These are phyloP conservation scores for Parnassius apollo DNA, from an alignment of 2,888 invertebrate species.

Conservation along the genomic window DNA sequence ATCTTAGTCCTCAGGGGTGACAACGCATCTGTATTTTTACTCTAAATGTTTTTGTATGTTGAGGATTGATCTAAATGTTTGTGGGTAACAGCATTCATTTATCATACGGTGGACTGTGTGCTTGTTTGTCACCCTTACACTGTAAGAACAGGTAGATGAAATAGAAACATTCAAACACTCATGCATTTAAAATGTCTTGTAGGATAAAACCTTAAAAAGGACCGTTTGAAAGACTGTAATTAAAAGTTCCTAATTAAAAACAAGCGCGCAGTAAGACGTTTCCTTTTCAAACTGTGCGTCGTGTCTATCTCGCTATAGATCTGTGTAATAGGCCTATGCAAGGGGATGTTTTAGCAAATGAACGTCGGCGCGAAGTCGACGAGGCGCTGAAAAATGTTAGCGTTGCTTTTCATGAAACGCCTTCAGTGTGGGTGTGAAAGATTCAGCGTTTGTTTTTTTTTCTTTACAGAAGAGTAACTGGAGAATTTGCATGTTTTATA, in stretches of 20 bases:
- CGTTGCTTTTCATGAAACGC: conserved; percentile 22
- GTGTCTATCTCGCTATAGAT: conserved; percentile 40
- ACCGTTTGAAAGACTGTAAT: conserved; percentile 12
- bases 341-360: conserved; percentile 73
- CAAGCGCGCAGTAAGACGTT: not conserved
- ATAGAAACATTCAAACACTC: not conserved
- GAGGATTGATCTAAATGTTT: too few relatives aligned
- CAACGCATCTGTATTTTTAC: too few relatives aligned
- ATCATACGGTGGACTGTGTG: too few relatives aligned
- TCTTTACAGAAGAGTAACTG: conserved; percentile 9
- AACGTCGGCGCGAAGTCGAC: conserved; percentile 55
- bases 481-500: conserved; percentile 18
- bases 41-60: too few relatives aligned
- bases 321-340: conserved; percentile 42
- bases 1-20: too few relatives aligned
- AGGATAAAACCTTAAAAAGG: not conserved
- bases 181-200: not conserved
- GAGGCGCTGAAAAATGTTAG: conserved; percentile 39
- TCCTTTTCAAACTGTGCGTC: conserved; percentile 21
- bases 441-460: conserved; percentile 13
- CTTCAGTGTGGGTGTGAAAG: conserved; percentile 18
- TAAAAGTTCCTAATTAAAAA: conserved; percentile 7
- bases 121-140: too few relatives aligned
- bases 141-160: not conserved
- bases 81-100: too few relatives aligned